A percentile compares a stretch with the other conserved stretches of the same genome.
Conservation (phyloP, 2,113 vertebrate species). For the Coreoperca whiteheadi region DNA sequence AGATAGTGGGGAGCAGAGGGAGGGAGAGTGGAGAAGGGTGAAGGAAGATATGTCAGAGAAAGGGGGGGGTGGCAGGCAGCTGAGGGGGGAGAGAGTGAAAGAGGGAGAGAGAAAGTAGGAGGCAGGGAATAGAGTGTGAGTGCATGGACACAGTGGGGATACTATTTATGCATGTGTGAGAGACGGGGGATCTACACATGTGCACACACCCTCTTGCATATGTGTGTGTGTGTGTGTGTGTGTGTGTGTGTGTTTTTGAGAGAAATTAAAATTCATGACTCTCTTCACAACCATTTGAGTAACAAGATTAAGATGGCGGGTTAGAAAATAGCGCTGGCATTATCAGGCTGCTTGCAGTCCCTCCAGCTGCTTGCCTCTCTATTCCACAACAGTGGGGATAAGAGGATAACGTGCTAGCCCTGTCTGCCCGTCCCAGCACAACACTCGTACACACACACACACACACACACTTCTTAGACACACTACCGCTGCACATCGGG, state of each 20-base stretch:
- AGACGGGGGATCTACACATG: constrained; percentile 62
- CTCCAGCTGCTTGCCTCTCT: constrained; percentile 99
- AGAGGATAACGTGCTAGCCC: constrained; percentile 98
- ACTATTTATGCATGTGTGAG: constrained; percentile 77
- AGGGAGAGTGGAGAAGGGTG: constrained; percentile 53
- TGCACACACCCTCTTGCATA: constrained; percentile 37
- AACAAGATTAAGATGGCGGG: constrained; percentile 99
- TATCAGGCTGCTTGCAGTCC: constrained; percentile 99
- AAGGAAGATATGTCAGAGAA: constrained; percentile 60
- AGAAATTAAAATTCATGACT: constrained; percentile 99
- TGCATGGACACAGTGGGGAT: constrained; percentile 71
- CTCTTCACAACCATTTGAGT: constrained; percentile 99
- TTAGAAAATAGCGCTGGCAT: constrained; percentile 96
- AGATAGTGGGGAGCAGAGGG: constrained; percentile 72
- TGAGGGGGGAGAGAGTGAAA: constrained; percentile 14
- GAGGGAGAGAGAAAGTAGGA: constrained; percentile 73
- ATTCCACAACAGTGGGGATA: constrained; percentile 99
- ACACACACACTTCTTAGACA: constrained; percentile 60
- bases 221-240: neutral
- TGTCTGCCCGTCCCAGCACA: constrained; percentile 88
- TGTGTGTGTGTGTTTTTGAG: constrained; percentile 74
- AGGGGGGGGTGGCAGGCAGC: neutral
- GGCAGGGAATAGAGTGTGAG: constrained; percentile 51
- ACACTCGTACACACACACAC: constrained; percentile 43
- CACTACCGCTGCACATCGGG: constrained; percentile 72